phyloP scores from a whole-genome alignment of 2,797 vertebrate genomes.

The Gymnoscopelus microlampas region DNA sequence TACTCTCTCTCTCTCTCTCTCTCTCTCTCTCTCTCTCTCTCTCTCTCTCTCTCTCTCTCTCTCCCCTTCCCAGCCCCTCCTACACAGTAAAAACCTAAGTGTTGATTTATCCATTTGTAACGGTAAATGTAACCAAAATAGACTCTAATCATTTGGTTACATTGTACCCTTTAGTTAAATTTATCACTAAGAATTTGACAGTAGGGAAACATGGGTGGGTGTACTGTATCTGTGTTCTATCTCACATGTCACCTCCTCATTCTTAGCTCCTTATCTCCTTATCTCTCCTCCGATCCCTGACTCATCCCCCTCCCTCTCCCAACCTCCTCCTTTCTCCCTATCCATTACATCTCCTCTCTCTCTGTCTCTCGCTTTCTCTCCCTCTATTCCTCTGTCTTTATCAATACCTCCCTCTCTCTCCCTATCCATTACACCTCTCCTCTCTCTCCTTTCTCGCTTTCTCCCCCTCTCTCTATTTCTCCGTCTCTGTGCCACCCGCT shows the following conservation, averaged over 20 bases:
- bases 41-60: not conserved
- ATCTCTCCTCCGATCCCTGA: slow-evolving; percentile 29
- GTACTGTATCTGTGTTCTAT: too few relatives aligned
- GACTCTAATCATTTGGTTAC: too few relatives aligned
- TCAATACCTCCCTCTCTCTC: slow-evolving; percentile 9
- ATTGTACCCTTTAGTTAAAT: too few relatives aligned
- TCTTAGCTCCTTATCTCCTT: slow-evolving; percentile 36
- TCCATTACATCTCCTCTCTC: slow-evolving; percentile 9
- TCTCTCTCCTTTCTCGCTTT: too few relatives aligned
- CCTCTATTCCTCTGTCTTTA: not conserved
- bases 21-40: not conserved
- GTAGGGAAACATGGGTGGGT: too few relatives aligned
- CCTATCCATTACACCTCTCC: slow-evolving; percentile 16
- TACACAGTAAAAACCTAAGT: not conserved
- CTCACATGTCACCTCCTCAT: slow-evolving; percentile 38
- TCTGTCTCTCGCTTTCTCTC: slow-evolving; percentile 26
- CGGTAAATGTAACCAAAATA: too few relatives aligned
- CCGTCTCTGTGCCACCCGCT: slow-evolving; percentile 21
- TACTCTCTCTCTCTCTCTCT: not conserved
- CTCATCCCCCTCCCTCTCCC: slow-evolving; percentile 28
- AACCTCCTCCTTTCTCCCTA: too few relatives aligned
- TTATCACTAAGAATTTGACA: too few relatives aligned
- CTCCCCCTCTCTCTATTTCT: slow-evolving; percentile 10
- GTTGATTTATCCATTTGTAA: not conserved
- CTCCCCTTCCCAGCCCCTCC: slow-evolving; percentile 1